Evolutionary conservation across 2,797 vertebrate genomes (phyloP).

Genomic region (Syndactyla subalaris): DNA sequence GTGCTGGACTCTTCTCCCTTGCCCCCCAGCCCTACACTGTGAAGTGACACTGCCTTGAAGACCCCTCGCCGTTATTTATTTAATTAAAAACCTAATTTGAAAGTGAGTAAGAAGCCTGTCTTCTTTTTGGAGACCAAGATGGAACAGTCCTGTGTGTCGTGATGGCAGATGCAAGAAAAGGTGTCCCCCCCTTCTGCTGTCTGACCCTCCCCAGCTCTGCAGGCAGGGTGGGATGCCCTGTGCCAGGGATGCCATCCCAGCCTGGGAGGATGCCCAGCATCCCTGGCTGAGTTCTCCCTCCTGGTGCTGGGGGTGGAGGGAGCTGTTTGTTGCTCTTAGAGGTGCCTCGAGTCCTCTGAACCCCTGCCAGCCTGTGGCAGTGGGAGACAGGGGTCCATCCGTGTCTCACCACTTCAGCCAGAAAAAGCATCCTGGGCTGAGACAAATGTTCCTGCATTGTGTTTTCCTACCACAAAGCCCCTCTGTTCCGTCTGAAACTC

Average conservation of each 20-base stretch:
- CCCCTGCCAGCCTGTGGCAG: not conserved
- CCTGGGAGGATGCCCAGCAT: not conserved
- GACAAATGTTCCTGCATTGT: fast-evolving
- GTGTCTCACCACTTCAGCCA: not conserved
- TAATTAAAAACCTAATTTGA: conserved; percentile 77
- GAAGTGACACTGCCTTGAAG: conserved; percentile 79
- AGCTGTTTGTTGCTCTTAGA: not conserved
- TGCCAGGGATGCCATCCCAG: not conserved
- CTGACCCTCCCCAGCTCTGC: not conserved
- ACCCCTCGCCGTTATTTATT: conserved; percentile 77
- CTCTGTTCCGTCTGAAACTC: not conserved
- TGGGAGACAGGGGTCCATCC: not conserved
- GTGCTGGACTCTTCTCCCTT: conserved; percentile 8
- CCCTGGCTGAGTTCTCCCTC: not conserved
- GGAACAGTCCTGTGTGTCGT: fast-evolving
- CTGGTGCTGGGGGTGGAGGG: no score
- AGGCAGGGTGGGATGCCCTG: not conserved
- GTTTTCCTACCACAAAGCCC: not conserved
- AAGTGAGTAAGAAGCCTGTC: not conserved
- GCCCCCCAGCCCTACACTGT: conserved; percentile 74
- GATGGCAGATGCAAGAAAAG: fast-evolving
- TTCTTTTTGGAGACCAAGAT: not conserved
- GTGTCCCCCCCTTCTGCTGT: not conserved
- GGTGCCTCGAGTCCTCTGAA: not conserved
- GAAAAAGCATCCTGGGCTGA: not conserved